Evolutionary conservation across 2,888 invertebrate species (phyloP), one percentile per base, ranked within the genome.

Genomic region (Himalopsyche japonica): DNA sequence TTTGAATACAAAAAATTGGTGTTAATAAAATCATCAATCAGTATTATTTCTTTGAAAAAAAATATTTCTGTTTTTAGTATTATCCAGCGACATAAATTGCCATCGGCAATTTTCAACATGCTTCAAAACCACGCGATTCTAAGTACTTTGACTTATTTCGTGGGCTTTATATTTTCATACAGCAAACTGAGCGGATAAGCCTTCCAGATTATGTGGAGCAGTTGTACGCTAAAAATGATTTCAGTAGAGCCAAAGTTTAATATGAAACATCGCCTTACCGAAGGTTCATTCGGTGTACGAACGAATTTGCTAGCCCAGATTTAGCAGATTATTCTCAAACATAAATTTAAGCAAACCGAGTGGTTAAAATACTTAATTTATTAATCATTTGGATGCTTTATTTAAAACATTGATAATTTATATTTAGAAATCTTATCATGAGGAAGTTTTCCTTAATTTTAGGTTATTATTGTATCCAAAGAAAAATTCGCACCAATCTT

Each of bases 81-180:
- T 43, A 43, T 43, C 43, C 43, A 15, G 43, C 7, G 12, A 15
- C 43, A 15, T 43, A 15, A 3, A 2, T 43, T 43, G 15, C 15
- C 4, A 43, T 15, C 15, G 43, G 5, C 4, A 4, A 15, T 15
- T 12, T 12, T 43, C 7, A 15, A 43, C 15, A 12, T 7, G 15
- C 15, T 43, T 43, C 15, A 2, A 43, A 43, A 15, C 43, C 43
- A 43, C 15, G 4, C 2, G 3, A 43, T 43, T 7, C 2, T 43
- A 7, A 43, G 15, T 15, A 43, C 43, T 78, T 47, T 82, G 82
- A 82, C 83, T 80, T 83, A 83, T 83, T 70, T 43, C 47, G 32
- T 20, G 37, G 83, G 80, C 76, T 83, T 83, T 80, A 64, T 80
- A 37, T 83, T 76, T 80, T 70, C 70, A 76, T 64, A 70, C 18